Evolutionary conservation across 2,113 vertebrate genomes (phyloP), one percentile per base, ranked within the genome.

Genomic region (Tupaia tana): DNA sequence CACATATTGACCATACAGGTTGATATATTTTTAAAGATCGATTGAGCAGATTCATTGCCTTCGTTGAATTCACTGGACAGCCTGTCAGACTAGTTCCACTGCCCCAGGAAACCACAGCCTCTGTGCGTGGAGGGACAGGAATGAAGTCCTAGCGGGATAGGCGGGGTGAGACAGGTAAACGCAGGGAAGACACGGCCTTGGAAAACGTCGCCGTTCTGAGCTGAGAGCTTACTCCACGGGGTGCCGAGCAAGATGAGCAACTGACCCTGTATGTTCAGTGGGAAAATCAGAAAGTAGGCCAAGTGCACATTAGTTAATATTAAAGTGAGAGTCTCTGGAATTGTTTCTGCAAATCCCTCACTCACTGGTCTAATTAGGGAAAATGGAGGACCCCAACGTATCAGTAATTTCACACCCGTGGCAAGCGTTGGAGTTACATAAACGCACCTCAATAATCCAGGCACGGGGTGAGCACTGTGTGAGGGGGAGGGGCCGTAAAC

Each of bases 281-380:
- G 97, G 97, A 98, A 96, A 98, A 98, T 97, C 96, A 97, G 95
- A 98, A 98, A 98, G 96, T 98, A 98, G 97, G 97, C 97, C 97
- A 98, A 98, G 95, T 98, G 96, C 97, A 97, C 96, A 97, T 98
- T 98, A 97, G 97, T 97, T 98, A 98, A 98, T 98, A 98, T 98
- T 98, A 98, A 98, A 98, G 97, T 96, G 97, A 97, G 97, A 98
- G 97, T 97, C 97, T 97, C 97, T 97, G 97, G 96, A 97, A 98
- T 94, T 97, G 97, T 97, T 97, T 97, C 87, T 98, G 96, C 97
- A 98, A 98, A 97, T 98, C 97, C 97, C 97, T 98, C 95, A 97
- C 96, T 97, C 97, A 92, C 97, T 98, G 97, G 97, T 98, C 97
- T 98, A 97, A 98, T 98, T 97, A 98, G 97, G 97, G 96, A 94